Conservation (phyloP, 1,140 invertebrate genomes). For the Drosophila eugracilis region DNA sequence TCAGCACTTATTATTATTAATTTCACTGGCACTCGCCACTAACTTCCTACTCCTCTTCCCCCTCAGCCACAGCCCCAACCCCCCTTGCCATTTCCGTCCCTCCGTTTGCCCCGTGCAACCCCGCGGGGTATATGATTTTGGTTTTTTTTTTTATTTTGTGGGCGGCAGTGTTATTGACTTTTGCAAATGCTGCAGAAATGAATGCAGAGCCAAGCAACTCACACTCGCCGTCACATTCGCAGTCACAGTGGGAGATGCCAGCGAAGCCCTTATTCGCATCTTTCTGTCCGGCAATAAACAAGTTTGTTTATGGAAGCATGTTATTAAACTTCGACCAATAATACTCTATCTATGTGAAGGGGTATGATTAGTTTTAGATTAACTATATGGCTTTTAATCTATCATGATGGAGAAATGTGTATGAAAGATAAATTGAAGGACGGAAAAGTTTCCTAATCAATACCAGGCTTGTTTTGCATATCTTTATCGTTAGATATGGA, state of each 20-base stretch:
- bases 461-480: no score
- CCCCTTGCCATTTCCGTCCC: slow-evolving; percentile 14
- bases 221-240: slow-evolving; percentile 9
- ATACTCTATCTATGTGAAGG: neutral
- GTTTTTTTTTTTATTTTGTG: slow-evolving; percentile 46
- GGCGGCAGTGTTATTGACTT: slow-evolving; percentile 76
- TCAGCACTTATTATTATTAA: slow-evolving; percentile 82
- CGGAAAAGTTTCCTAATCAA: no score
- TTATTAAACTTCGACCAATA: slow-evolving; percentile 42
- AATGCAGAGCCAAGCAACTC: slow-evolving; percentile 66
- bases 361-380: neutral
- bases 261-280: slow-evolving; percentile 54
- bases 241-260: slow-evolving; percentile 61
- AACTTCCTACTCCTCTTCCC: neutral
- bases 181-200: slow-evolving; percentile 75
- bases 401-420: no score
- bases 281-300: slow-evolving; percentile 52
- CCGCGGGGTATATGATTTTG: slow-evolving; percentile 1
- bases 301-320: slow-evolving; percentile 59
- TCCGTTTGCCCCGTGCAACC: slow-evolving; percentile 8
- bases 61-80: neutral
- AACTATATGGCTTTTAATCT: no score
- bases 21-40: slow-evolving; percentile 61
- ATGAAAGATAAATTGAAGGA: no score
- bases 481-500: no score